phyloP scores from a whole-genome alignment of 2,888 invertebrate genomes.

The Meteorus colon region DNA sequence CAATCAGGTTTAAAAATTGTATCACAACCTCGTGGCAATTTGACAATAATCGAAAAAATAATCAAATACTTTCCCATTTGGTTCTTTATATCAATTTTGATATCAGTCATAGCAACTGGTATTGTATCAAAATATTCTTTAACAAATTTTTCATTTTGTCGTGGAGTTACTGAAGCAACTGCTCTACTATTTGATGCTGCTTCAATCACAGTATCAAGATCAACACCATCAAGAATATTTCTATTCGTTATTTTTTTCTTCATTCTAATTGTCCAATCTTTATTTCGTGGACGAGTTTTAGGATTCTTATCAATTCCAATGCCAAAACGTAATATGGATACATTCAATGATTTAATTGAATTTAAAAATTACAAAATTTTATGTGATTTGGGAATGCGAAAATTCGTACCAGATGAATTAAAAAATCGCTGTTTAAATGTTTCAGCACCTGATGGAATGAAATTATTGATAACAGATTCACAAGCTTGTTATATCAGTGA shows the following conservation, averaged over 20 bases:
- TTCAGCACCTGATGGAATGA: neutral
- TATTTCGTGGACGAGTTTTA: conserved; percentile 9
- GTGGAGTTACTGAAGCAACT: neutral
- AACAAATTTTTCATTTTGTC: neutral
- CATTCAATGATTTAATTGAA: neutral
- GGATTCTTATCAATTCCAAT: conserved; percentile 1
- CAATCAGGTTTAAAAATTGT: conserved; percentile 15
- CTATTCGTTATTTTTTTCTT: neutral
- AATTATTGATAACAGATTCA: neutral
- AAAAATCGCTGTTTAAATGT: conserved; percentile 9
- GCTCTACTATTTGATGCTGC: neutral
- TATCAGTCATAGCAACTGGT: neutral
- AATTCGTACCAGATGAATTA: neutral
- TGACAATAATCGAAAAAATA: neutral
- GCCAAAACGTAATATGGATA: neutral
- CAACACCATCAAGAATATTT: neutral
- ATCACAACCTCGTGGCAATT: neutral
- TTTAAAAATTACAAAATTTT: neutral
- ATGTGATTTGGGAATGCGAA: conserved; percentile 6
- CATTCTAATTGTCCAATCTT: neutral
- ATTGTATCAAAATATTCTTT: neutral
- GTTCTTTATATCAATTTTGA: neutral
- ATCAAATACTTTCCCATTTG: neutral
- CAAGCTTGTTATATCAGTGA: neutral
- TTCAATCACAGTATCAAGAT: neutral